These are phyloP conservation scores for Calcarius ornatus DNA, from an alignment of 2,113 vertebrate species.

Conservation along the genomic window DNA sequence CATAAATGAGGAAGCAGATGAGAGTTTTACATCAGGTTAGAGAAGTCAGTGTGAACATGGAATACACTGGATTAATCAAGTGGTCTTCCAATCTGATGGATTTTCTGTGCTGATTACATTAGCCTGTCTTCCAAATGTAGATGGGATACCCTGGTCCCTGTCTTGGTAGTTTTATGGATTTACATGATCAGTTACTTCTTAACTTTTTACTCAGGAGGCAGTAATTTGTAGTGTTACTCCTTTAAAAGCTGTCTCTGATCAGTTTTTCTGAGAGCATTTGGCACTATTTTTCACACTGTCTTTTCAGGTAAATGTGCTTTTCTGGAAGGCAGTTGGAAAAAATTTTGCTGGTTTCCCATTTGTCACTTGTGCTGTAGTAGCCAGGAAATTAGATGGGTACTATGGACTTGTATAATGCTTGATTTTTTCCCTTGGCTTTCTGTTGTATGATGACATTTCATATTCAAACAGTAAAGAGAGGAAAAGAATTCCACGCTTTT, in stretches of 20 bases:
- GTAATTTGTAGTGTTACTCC: background rate
- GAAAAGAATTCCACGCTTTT: background rate
- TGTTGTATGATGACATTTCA: background rate
- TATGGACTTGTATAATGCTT: background rate
- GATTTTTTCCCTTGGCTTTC: background rate
- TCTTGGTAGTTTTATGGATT: background rate
- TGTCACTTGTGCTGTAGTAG: background rate
- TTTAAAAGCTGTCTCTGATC: background rate
- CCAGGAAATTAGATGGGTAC: background rate
- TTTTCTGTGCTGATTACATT: background rate
- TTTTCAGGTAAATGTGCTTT: background rate
- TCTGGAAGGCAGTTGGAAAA: background rate
- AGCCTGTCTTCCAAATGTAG: background rate
- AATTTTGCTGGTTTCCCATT: background rate
- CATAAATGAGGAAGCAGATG: background rate
- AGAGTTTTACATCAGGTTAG: background rate
- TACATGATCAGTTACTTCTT: background rate
- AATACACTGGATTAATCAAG: background rate
- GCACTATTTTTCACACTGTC: background rate
- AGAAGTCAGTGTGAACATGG: background rate
- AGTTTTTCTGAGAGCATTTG: background rate
- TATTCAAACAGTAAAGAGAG: background rate
- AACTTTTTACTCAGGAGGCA: background rate
- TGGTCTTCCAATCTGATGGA: background rate
- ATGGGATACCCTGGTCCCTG: background rate